phyloP scores from a whole-genome alignment of 2,113 vertebrate species.

The Casuarius casuarius region DNA sequence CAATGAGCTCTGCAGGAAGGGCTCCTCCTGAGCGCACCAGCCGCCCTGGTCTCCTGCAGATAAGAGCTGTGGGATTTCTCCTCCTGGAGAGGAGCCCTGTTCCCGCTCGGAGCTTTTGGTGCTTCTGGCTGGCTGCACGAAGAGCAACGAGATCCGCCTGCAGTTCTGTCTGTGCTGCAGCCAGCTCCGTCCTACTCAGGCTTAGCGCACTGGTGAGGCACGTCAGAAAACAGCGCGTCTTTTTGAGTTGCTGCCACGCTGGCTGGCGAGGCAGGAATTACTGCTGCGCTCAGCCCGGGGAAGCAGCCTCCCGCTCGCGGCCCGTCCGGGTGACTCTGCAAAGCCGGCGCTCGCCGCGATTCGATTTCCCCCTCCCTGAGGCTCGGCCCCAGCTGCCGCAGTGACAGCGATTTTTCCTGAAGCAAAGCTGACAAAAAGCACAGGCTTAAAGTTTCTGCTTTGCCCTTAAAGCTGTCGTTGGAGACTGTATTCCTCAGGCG shows the following conservation, averaged over 20 bases:
- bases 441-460: not conserved
- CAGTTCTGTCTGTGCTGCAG: not conserved
- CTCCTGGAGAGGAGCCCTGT: not conserved
- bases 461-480: not conserved
- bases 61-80: not conserved
- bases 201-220: rapidly evolving
- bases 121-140: not conserved
- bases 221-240: not conserved
- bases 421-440: not conserved
- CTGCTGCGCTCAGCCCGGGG: not conserved
- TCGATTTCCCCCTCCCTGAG: not conserved
- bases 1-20: not conserved
- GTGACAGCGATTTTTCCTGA: not conserved
- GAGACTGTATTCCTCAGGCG: not conserved
- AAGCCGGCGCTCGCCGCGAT: not conserved
- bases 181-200: not conserved
- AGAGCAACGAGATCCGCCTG: rapidly evolving
- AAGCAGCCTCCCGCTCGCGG: not conserved
- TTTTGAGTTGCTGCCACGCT: not conserved
- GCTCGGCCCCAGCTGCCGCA: not conserved
- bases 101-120: not conserved
- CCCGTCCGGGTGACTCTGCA: not conserved
- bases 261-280: not conserved
- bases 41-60: not conserved
- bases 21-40: not conserved